A percentile compares a stretch with the other conserved stretches of the same genome.
These are phyloP conservation scores for Micrastur ruficollis DNA, from an alignment of 2,797 vertebrate genomes.

Conservation along the genomic window DNA sequence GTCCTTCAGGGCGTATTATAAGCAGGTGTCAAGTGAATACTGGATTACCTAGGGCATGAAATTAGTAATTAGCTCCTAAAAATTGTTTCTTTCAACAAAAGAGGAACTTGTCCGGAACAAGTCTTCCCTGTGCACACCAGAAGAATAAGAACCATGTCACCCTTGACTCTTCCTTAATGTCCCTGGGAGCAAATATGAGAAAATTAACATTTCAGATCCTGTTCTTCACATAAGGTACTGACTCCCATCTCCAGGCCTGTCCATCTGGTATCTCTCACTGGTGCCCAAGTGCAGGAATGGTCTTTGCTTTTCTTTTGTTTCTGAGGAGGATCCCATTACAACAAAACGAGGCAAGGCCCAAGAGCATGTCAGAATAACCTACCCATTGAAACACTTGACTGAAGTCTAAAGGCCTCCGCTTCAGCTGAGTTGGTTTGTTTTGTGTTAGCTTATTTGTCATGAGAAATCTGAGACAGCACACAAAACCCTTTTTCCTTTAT, in stretches of 20 bases:
- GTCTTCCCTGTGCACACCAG: neutral
- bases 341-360: neutral
- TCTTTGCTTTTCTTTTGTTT: neutral
- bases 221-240: neutral
- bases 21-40: neutral
- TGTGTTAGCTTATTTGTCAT: neutral
- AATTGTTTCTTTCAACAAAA: neutral
- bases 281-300: neutral
- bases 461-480: neutral
- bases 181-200: neutral
- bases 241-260: neutral
- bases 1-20: neutral
- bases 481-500: neutral
- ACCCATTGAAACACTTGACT: neutral
- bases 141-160: neutral
- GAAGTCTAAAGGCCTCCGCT: neutral
- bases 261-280: neutral
- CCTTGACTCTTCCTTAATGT: neutral
- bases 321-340: neutral
- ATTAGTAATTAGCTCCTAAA: neutral
- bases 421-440: neutral
- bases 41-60: neutral
- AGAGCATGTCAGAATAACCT: neutral
- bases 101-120: neutral
- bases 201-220: neutral